Conservation (phyloP, 2,797 vertebrate species). For the Serranus cabrilla region DNA sequence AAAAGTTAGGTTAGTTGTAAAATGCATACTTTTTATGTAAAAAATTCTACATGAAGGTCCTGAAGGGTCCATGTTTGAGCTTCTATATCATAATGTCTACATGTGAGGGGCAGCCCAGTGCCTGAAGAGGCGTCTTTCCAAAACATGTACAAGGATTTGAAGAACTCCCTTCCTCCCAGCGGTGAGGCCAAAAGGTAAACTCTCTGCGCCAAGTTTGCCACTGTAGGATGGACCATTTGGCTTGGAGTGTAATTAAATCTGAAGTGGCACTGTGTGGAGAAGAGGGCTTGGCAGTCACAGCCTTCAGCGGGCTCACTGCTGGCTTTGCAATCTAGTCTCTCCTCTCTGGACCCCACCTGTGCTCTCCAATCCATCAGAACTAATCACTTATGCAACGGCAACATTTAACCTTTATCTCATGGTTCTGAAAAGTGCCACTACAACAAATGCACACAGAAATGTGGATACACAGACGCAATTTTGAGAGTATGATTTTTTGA, state of each 20-base stretch:
- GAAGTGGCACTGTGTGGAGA: conserved; percentile 71
- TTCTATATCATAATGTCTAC: background rate
- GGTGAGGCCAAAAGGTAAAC: conserved; percentile 52
- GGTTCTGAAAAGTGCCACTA: conserved; percentile 64
- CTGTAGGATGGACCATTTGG: conserved; percentile 60
- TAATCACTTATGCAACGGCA: conserved; percentile 71
- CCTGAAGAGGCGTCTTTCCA: background rate
- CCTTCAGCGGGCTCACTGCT: conserved; percentile 53
- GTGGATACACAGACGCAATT: conserved; percentile 30
- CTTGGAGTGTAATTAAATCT: conserved; percentile 75
- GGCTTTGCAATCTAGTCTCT: conserved; percentile 58
- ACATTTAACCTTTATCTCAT: conserved; percentile 78
- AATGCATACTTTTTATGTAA: background rate
- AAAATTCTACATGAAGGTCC: background rate
- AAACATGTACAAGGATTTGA: conserved; percentile 18
- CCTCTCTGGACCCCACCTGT: conserved; percentile 68
- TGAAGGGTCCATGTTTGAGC: background rate
- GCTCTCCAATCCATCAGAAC: conserved; percentile 70
- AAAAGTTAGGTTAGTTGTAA: background rate
- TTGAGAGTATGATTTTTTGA: conserved; percentile 42
- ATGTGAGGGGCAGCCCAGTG: background rate
- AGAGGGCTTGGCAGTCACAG: conserved; percentile 55
- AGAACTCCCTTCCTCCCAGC: conserved; percentile 30
- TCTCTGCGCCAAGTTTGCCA: conserved; percentile 55
- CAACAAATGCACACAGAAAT: conserved; percentile 51